phyloP scores from a whole-genome alignment of 2,888 invertebrate species.

The Thyatira batis region DNA sequence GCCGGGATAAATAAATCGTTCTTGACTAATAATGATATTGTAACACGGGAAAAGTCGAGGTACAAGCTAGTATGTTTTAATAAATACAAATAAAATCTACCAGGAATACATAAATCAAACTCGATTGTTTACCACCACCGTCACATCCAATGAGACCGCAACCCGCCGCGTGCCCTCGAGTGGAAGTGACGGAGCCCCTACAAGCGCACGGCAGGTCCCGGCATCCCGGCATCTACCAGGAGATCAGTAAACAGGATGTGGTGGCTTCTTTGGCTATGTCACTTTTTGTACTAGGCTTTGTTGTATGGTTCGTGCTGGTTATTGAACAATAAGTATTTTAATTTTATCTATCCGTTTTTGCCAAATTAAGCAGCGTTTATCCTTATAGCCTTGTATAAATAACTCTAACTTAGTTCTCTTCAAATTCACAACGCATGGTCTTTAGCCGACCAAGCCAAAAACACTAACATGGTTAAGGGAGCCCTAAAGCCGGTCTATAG shows the following conservation, averaged over 20 bases:
- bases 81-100: neutral
- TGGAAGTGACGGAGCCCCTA: slow-evolving; percentile 19
- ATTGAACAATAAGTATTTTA: too few relatives aligned
- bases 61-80: too few relatives aligned
- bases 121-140: slow-evolving; percentile 4
- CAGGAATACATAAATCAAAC: neutral
- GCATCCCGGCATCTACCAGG: neutral
- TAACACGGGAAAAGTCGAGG: too few relatives aligned
- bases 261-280: slow-evolving; percentile 14
- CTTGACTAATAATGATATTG: too few relatives aligned
- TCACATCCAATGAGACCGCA: slow-evolving; percentile 22
- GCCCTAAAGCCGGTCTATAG: too few relatives aligned
- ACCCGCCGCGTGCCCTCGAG: slow-evolving; percentile 16
- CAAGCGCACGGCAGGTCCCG: slow-evolving; percentile 8
- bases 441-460: too few relatives aligned
- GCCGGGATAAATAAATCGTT: neutral
- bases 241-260: slow-evolving; percentile 11
- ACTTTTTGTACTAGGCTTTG: neutral
- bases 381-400: too few relatives aligned
- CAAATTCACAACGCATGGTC: too few relatives aligned
- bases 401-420: too few relatives aligned
- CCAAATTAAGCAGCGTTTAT: too few relatives aligned
- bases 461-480: too few relatives aligned
- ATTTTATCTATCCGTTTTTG: too few relatives aligned
- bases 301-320: neutral